A percentile compares a stretch with the other conserved stretches of the same genome.
Evolutionary conservation across 2,888 invertebrate genomes (phyloP).

Genomic region (Perdita meconis): DNA sequence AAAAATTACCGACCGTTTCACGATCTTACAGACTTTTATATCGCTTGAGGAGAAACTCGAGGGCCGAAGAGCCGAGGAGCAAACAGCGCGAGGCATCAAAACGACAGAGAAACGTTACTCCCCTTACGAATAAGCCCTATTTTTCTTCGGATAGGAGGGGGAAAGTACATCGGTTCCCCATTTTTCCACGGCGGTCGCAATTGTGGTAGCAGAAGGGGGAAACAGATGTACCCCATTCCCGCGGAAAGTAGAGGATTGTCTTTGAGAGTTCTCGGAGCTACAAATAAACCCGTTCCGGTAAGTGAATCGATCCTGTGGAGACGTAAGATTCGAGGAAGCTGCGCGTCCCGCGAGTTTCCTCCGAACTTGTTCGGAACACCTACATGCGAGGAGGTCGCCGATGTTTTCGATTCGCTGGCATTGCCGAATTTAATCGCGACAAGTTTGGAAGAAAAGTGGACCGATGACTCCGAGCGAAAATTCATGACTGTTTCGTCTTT

Average conservation of each 20-base stretch:
- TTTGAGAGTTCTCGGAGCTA: background rate
- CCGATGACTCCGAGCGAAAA: background rate
- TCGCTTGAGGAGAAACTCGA: conserved; percentile 12
- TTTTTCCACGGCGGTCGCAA: background rate
- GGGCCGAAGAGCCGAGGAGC: background rate
- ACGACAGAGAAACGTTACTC: background rate
- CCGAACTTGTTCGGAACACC: background rate
- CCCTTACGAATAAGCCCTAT: background rate
- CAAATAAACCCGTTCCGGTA: background rate
- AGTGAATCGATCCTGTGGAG: background rate
- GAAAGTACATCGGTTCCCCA: background rate
- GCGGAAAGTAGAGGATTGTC: too few relatives aligned
- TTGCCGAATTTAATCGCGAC: conserved; percentile 10
- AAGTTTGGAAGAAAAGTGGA: background rate
- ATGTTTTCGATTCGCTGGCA: too few relatives aligned
- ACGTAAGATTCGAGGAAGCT: background rate
- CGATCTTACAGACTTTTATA: too few relatives aligned
- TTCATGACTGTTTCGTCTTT: too few relatives aligned
- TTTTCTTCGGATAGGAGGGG: background rate
- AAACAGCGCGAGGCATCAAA: conserved; percentile 3
- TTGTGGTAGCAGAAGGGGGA: background rate
- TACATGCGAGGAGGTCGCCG: too few relatives aligned
- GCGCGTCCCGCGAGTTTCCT: too few relatives aligned
- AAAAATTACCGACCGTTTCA: too few relatives aligned
- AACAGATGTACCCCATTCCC: background rate